These are phyloP conservation scores for Eptatretus burgeri DNA, from an alignment of 2,113 vertebrate genomes.

Conservation along the genomic window DNA sequence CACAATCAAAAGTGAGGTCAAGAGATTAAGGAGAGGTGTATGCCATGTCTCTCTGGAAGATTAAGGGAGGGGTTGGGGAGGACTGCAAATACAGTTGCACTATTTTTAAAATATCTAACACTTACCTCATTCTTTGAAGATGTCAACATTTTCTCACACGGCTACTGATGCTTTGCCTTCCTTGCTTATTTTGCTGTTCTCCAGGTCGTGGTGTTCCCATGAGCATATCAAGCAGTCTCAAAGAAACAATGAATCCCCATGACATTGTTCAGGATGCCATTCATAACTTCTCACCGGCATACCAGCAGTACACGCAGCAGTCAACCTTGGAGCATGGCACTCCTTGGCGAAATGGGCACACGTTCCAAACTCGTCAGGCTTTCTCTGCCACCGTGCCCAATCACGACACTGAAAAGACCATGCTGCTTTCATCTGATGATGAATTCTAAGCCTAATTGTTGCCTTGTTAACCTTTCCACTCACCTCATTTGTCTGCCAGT, in stretches of 20 bases:
- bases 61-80: too few relatives aligned
- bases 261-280: conserved; percentile 82
- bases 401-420: conserved; percentile 57
- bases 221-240: conserved; percentile 92
- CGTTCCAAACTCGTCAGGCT: conserved; percentile 44
- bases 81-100: too few relatives aligned
- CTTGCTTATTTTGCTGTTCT: conserved; percentile 8
- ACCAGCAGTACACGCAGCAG: conserved; percentile 91
- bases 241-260: conserved; percentile 74
- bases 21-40: too few relatives aligned
- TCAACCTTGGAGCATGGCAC: conserved; percentile 39
- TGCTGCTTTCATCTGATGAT: conserved; percentile 63
- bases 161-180: not conserved
- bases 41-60: too few relatives aligned
- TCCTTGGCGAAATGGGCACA: conserved; percentile 21
- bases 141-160: too few relatives aligned
- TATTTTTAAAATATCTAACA: too few relatives aligned
- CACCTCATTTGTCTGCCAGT: too few relatives aligned
- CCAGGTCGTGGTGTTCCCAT: conserved; percentile 65
- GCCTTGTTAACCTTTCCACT: not conserved
- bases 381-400: conserved; percentile 22
- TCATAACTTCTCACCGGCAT: conserved; percentile 82
- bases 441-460: conserved; percentile 39
- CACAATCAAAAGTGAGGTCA: too few relatives aligned
- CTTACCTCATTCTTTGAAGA: too few relatives aligned